Evolutionary conservation across 2,113 vertebrate species (phyloP).

Genomic region (Hippocampus comes): DNA sequence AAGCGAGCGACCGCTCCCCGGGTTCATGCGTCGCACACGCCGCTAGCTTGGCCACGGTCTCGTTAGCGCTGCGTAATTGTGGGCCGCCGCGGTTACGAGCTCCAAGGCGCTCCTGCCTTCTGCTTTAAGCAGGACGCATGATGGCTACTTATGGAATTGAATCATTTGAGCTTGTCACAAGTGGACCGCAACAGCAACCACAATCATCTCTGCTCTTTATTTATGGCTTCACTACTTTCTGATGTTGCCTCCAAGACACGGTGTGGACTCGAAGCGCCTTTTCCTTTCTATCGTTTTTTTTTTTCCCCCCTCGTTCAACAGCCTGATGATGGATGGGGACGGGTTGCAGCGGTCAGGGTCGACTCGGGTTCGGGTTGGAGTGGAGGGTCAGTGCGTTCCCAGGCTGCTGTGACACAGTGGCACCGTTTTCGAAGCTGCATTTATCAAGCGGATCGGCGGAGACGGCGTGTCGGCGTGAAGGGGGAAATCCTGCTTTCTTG

Average conservation of each 20-base stretch:
- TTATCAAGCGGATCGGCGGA: constrained; percentile 38
- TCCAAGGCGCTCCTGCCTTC: constrained; percentile 33
- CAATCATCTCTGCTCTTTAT: constrained; percentile 7
- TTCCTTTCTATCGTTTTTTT: constrained; percentile 51
- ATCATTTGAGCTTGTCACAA: constrained; percentile 55
- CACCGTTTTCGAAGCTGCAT: constrained; percentile 32
- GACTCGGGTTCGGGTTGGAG: constrained; percentile 39
- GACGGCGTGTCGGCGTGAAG: constrained; percentile 24
- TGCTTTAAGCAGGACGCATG: constrained; percentile 54
- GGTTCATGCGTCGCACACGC: constrained; percentile 69
- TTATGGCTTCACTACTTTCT: constrained; percentile 2
- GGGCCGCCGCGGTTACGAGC: constrained; percentile 40
- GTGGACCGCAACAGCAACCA: constrained; percentile 40
- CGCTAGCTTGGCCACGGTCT: constrained; percentile 40
- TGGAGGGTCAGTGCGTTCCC: constrained; percentile 59
- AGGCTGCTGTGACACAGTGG: constrained; percentile 50
- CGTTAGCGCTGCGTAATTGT: constrained; percentile 64
- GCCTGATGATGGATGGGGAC: constrained; percentile 55
- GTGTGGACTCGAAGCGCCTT: constrained; percentile 30
- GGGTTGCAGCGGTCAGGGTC: constrained; percentile 32
- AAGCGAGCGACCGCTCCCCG: constrained; percentile 23
- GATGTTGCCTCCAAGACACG: constrained; percentile 1
- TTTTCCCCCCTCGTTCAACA: constrained; percentile 15
- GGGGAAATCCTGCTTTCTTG: not conserved
- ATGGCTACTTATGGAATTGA: constrained; percentile 34